Base-by-base conservation (phyloP, 2,113 vertebrate genomes). In the Ascaphus truei region DNA sequence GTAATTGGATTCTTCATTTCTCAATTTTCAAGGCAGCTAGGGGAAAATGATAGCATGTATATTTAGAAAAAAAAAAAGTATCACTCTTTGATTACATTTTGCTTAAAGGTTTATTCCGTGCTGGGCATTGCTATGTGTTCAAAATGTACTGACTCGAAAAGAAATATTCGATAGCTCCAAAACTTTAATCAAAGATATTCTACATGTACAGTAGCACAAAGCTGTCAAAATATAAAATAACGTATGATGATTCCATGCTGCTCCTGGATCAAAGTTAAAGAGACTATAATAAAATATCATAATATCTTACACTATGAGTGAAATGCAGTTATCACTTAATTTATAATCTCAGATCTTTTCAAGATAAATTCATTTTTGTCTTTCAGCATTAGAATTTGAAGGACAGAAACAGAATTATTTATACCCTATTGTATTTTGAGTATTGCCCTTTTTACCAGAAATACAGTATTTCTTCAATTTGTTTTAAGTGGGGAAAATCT, bases 1-100 rank as follows among this genome's bases (percentile, higher is more conserved):
- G 83, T 88, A 89, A 89, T 86, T 88, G 80, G 82, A 83, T 86
- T 87, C 82, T 77, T 72, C 72, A 61, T 81, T 85, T 82, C 79
- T 85, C 83, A 78, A 79, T 89, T 88, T 89, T 84, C 74, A 71
- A 77, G 74, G 69, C 68, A 83, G 76, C 59, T 68, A 77, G 58
- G 59, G 56, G 34, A 1, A 71, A 75, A 77, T 0, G 71, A 85
- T 79, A 76, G 39, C 5, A 69, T 80, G 64, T 52, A 56, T 68
- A 62, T 79, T 78, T 84, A 80, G 74, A 76, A 73, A 76, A 52
- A 76, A 52, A 79, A 83, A 78, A 25, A n/a, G 9, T 31, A 30
- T 43, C 58, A 39, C 25, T 33, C 62, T 74, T 77, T 73, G 7
- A 84, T 83, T 86, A 83, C 80, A 80, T 81, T 85, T 72, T 60